Conservation (phyloP, 2,888 invertebrate species). For the Pterobdella sp. region DNA sequence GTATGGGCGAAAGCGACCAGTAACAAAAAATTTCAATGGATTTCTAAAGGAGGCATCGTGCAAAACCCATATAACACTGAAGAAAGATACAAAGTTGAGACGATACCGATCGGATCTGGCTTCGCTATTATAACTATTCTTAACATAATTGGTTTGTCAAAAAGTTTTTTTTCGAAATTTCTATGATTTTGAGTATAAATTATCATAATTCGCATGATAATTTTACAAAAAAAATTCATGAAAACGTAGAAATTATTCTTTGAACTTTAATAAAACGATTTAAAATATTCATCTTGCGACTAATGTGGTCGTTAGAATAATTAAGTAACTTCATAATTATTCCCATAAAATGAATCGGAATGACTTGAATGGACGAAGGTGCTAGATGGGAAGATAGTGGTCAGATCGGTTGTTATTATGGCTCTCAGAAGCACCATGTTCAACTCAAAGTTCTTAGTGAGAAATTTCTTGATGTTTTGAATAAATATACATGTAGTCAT, state of each 20-base stretch:
- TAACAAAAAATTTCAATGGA: slow-evolving; percentile 9
- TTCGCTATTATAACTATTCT: slow-evolving; percentile 28
- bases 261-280: too few relatives aligned
- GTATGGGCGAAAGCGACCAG: slow-evolving; percentile 24
- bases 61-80: slow-evolving; percentile 2
- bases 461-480: too few relatives aligned
- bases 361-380: not conserved
- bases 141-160: slow-evolving; percentile 24
- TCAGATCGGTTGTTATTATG: slow-evolving; percentile 7
- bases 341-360: not conserved
- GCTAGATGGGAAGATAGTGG: slow-evolving; percentile 18
- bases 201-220: too few relatives aligned
- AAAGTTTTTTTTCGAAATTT: not conserved
- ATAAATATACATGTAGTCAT: too few relatives aligned
- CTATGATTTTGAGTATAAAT: too few relatives aligned
- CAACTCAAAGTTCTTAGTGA: not conserved
- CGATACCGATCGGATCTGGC: not conserved
- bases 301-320: too few relatives aligned
- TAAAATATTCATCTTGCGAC: too few relatives aligned
- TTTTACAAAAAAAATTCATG: not conserved
- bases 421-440: not conserved
- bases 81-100: slow-evolving; percentile 24
- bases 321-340: too few relatives aligned
- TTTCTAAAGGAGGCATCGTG: slow-evolving; percentile 6
- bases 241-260: not conserved